phyloP scores from a whole-genome alignment of 2,797 vertebrate genomes.

The Siniperca scherzeri region DNA sequence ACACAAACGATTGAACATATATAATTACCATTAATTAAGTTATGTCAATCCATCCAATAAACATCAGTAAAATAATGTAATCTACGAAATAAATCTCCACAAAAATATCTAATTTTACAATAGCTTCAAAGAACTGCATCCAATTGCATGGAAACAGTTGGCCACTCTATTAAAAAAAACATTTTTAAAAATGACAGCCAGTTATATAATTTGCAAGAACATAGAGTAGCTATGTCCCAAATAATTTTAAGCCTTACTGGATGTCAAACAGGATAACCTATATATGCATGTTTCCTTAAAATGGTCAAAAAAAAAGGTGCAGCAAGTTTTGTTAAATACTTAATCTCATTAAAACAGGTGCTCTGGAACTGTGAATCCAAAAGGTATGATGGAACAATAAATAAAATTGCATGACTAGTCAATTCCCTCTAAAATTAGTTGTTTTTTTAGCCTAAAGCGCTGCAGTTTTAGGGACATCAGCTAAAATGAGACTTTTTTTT shows the following conservation, averaged over 20 bases:
- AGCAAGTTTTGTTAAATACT: background rate
- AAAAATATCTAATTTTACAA: background rate
- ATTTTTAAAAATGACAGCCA: background rate
- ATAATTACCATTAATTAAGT: background rate
- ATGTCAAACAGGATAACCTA: background rate
- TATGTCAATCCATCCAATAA: background rate
- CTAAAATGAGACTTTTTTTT: background rate
- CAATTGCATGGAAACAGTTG: background rate
- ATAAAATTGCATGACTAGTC: background rate
- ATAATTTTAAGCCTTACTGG: background rate
- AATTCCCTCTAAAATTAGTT: background rate
- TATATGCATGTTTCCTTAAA: background rate
- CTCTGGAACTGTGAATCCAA: background rate
- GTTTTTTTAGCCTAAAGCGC: background rate
- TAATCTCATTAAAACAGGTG: background rate
- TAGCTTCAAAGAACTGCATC: background rate
- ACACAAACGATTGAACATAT: background rate
- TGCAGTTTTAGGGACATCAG: background rate
- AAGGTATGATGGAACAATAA: background rate
- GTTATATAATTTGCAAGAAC: background rate
- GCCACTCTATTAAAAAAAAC: background rate
- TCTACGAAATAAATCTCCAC: background rate
- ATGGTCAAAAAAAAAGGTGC: background rate
- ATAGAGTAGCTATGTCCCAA: background rate
- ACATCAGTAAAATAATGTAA: background rate